Evolutionary conservation across 2,113 vertebrate species (phyloP).

Genomic region (Sus scrofa): DNA sequence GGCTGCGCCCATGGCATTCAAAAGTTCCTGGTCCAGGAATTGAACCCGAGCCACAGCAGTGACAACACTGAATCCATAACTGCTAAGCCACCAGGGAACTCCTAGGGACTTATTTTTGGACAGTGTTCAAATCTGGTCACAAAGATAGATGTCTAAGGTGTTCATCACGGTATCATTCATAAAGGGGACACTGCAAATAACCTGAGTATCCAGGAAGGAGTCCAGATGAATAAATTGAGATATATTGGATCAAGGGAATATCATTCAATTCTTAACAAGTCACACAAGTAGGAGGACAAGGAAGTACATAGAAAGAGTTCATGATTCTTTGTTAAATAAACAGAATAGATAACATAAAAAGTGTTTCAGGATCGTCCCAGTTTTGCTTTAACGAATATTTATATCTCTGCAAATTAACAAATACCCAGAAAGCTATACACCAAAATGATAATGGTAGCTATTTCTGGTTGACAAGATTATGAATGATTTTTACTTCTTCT

Average conservation of each 20-base stretch:
- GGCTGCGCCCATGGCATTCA: no score
- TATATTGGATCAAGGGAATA: neutral
- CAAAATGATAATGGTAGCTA: neutral
- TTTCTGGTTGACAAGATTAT: neutral
- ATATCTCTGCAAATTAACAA: neutral
- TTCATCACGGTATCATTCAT: neutral
- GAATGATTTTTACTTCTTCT: constrained; percentile 14
- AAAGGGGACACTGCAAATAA: neutral
- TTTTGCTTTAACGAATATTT: constrained; percentile 51
- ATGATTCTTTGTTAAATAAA: neutral
- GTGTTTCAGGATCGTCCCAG: neutral
- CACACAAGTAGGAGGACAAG: neutral
- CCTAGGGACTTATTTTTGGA: neutral
- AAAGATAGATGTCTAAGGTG: neutral
- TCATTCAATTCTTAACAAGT: neutral
- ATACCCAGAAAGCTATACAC: neutral
- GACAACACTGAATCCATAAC: no score
- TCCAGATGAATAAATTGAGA: constrained; percentile 25
- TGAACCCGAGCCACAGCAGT: no score
- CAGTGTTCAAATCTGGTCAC: neutral
- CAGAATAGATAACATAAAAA: neutral
- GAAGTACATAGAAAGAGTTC: neutral
- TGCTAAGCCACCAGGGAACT: no score
- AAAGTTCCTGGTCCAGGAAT: no score
- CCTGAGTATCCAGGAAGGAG: neutral